Evolutionary conservation across 2,888 invertebrate species (phyloP), one percentile per base, ranked within the genome.

Genomic region (Rhopalosiphum nymphaeae): DNA sequence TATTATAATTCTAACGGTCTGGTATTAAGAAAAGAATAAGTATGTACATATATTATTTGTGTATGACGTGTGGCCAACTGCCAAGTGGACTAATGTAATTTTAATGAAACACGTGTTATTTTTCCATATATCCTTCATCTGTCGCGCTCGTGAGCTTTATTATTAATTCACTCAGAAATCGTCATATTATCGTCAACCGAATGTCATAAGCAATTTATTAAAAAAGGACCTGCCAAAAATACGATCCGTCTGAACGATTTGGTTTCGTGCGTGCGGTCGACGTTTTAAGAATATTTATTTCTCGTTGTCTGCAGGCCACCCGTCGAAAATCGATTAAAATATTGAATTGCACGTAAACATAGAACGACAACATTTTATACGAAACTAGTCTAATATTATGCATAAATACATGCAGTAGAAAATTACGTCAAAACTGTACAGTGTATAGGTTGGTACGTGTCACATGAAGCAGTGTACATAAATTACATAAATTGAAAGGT

Each of bases 81-180:
- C 94, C 94, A 94, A 94, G 61, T 91, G 67, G 90, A 94, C 94
- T 94, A 94, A 94, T 94, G 94, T 94, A 91, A 86, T 94, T 91
- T 91, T 94, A 94, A 94, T 91, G 94, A 94, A 94, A 94, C 94
- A 91, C 94, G 94, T 91, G 94, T 94, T 91, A 67, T 91, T 90
- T 91, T 91, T 94, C 90, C 56, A 53, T 90, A 90, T 90, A 86
- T 78, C 86, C 84, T 86, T 67, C 93, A 57, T 56, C 90, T 86
- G 93, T 91, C 94, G 84, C 89, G 42, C 44, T 49, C 49, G 84
- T 42, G 36, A 36, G 85, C 49, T 90, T 93, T 94, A 94, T 91
- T 94, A 94, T 94, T 94, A 94, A 94, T 94, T 94, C 94, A 94
- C 90, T 94, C 86, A 86, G 94, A 91, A 91, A 94, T 94, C 94